Evolutionary conservation across 1,140 invertebrate genomes (phyloP).

Genomic region (Antheraea pernyi): DNA sequence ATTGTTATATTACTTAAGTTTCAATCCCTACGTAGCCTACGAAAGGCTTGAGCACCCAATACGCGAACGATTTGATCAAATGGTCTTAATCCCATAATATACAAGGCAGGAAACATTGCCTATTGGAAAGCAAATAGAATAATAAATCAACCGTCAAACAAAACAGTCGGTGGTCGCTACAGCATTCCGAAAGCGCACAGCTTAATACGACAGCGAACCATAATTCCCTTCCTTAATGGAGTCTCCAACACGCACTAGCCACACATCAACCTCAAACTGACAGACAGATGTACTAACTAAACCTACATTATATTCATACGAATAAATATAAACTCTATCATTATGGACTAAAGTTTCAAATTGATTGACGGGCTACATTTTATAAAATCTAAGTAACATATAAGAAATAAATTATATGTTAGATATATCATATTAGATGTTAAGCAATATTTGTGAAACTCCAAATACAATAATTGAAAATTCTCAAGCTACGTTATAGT

Average conservation of each 20-base stretch:
- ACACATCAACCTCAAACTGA: conserved; percentile 57
- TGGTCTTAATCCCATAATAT: background rate
- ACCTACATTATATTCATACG: conserved; percentile 8
- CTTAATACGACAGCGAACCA: conserved; percentile 46
- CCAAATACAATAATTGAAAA: no score
- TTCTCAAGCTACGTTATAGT: no score
- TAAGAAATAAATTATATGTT: no score
- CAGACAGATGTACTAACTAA: conserved; percentile 23
- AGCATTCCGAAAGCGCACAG: conserved; percentile 33
- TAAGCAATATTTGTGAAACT: no score
- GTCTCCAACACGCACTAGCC: conserved; percentile 56
- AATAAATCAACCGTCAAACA: conserved; percentile 40
- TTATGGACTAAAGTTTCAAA: conserved; percentile 24
- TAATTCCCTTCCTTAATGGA: conserved; percentile 60
- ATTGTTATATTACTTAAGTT: no score
- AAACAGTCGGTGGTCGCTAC: conserved; percentile 44
- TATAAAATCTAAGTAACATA: background rate
- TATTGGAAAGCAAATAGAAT: conserved; percentile 1
- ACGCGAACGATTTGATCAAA: background rate
- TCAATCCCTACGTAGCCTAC: no score
- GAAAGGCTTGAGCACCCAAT: no score
- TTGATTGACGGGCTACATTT: conserved; percentile 10
- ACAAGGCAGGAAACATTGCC: background rate
- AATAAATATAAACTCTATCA: conserved; percentile 26
- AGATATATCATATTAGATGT: no score